phyloP scores from a whole-genome alignment of 64 coral and sea anemone species.

The Cladopsammia gracilis region DNA sequence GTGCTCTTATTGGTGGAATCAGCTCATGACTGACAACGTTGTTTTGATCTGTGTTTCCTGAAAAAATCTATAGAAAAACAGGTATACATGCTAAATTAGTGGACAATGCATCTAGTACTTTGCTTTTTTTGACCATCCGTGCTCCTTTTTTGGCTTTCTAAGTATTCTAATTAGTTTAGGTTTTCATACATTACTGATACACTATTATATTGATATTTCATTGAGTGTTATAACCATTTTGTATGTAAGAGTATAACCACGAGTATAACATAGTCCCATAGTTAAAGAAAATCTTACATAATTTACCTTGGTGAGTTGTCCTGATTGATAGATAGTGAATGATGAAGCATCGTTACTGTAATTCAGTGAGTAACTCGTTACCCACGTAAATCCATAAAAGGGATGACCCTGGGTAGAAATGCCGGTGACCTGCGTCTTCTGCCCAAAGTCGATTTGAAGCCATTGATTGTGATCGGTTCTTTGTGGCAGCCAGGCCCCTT shows the following conservation, averaged over 20 bases:
- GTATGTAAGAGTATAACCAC: no score
- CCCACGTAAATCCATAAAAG: background rate
- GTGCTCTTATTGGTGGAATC: slow-evolving; percentile 15
- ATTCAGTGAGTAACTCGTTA: background rate
- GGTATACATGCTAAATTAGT: no score
- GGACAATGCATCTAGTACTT: no score
- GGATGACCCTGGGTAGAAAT: background rate
- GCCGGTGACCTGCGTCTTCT: background rate
- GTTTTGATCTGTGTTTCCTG: slow-evolving; percentile 9
- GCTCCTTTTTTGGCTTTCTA: no score
- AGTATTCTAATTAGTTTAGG: no score
- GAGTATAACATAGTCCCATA: no score
- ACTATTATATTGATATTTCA: no score
- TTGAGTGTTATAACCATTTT: no score
- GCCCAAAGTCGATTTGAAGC: background rate
- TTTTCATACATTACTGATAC: no score
- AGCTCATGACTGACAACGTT: slow-evolving; percentile 17
- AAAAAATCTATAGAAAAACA: background rate
- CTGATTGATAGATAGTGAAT: background rate
- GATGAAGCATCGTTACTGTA: background rate
- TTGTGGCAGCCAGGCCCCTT: background rate
- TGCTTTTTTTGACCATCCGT: no score
- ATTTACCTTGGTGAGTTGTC: background rate
- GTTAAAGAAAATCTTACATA: no score
- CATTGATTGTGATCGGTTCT: background rate